Evolutionary conservation across 2,797 vertebrate genomes (phyloP), one percentile per base, ranked within the genome.

Genomic region (Anguilla pacifica): DNA sequence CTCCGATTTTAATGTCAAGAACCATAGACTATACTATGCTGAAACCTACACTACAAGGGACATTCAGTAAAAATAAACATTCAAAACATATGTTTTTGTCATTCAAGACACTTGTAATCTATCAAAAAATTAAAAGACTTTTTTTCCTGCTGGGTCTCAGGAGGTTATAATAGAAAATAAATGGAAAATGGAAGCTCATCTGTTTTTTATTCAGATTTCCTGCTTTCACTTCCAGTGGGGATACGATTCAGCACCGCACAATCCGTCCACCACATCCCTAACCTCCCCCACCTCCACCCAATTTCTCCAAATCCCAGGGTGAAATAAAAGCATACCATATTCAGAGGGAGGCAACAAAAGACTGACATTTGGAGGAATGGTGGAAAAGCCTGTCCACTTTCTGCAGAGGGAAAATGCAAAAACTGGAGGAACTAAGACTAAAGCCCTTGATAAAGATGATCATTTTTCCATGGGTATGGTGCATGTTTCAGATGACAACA

Each of bases 271-370:
- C 22, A 13, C 22, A 22, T 39, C 7, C 35, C 72, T 31, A 35
- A 3, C 72, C 72, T 39, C 3, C 83, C 25, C 49, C 82, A 51
- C 51, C 55, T 25, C 55, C 53, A 39, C 5, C 39, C 39, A 6
- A 46, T 84, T 55, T 84, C 13, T 53, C 51, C 55, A 57, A 84
- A 84, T 25, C 83, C 51, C n/a, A 28, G 83, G 55, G 83, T 57
- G 57, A 61, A 57, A 85, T 61, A n/a, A 59, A 85, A 61, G 55
- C 55, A 61, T 19, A 9, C 17, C 57, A 39, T 39, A 39, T 35
- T 61, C 53, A 85, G 57, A 64, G 83, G n/a, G 28, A 74, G 72
- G 31, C 72, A 35, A 35, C 83, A 22, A 9, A 39, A 85, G 51
- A 35, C 31, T 35, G 31, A 35, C 83, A 85, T 3, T 59, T 51